Percentiles rank a stretch among this genome's conserved stretches.
Conservation (phyloP, 2,797 vertebrate species). For the Emydoidea blandingii region DNA sequence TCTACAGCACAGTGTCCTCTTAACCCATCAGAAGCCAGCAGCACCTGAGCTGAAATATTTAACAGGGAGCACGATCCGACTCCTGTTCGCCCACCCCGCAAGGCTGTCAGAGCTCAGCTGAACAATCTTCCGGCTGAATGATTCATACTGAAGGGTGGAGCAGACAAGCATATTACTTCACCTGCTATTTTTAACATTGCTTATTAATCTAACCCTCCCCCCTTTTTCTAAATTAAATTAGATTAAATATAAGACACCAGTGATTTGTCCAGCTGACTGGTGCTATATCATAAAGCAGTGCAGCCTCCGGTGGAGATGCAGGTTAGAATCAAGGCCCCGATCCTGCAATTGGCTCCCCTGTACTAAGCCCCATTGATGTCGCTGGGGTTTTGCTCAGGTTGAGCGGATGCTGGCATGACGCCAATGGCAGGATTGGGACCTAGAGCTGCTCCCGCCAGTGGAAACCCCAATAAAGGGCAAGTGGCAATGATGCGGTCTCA, state of each 20-base stretch:
- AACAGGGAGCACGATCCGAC: no score
- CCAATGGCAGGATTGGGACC: neutral
- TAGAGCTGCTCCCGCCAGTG: accelerated
- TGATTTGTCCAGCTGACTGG: accelerated
- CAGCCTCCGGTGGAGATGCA: accelerated
- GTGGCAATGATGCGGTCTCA: neutral
- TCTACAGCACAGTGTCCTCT: neutral
- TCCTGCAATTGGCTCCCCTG: neutral
- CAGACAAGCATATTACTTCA: neutral
- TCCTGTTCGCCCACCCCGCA: neutral
- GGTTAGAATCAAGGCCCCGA: neutral
- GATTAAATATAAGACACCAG: neutral
- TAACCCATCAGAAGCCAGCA: neutral
- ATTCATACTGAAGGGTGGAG: neutral
- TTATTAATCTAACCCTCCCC: neutral
- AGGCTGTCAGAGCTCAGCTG: neutral
- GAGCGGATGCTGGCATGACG: neutral
- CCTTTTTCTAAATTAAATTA: accelerated
- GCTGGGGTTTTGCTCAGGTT: neutral
- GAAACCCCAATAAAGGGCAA: accelerated
- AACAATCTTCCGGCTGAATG: neutral
- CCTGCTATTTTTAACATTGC: neutral
- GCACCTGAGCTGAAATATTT: neutral
- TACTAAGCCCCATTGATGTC: neutral
- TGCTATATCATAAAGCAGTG: accelerated